phyloP scores from a whole-genome alignment of 2,888 invertebrate species.

The Zootermopsis nevadensis region DNA sequence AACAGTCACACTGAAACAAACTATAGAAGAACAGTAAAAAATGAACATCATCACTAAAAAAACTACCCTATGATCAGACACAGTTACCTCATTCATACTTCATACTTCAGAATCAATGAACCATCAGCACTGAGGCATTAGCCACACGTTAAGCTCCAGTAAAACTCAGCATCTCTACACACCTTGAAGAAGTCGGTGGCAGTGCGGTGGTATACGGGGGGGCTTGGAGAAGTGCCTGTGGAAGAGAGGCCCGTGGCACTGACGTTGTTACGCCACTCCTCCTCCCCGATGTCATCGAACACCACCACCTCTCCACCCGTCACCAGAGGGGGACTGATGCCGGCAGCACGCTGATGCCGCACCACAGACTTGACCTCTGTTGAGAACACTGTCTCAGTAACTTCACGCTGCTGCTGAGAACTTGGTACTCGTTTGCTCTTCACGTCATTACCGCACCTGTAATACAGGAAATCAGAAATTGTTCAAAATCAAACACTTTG shows the following conservation, averaged over 20 bases:
- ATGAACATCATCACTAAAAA: too few relatives aligned
- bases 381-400: slow-evolving; percentile 72
- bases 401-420: slow-evolving; percentile 65
- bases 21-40: too few relatives aligned
- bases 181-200: slow-evolving; percentile 66
- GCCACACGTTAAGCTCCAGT: too few relatives aligned
- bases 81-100: too few relatives aligned
- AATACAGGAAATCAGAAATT: not conserved
- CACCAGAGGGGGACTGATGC: slow-evolving; percentile 67
- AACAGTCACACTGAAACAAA: too few relatives aligned
- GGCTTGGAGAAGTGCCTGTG: slow-evolving; percentile 59
- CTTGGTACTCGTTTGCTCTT: slow-evolving; percentile 59
- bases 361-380: slow-evolving; percentile 72
- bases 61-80: too few relatives aligned
- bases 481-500: too few relatives aligned
- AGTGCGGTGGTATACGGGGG: slow-evolving; percentile 62
- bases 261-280: slow-evolving; percentile 52
- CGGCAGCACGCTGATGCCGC: slow-evolving; percentile 60
- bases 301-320: slow-evolving; percentile 85
- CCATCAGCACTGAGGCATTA: not conserved
- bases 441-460: slow-evolving; percentile 56
- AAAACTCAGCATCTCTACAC: slow-evolving; percentile 35
- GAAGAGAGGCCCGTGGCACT: slow-evolving; percentile 52
- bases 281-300: slow-evolving; percentile 86
- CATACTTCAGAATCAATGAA: too few relatives aligned